Evolutionary conservation across 2,888 invertebrate genomes (phyloP).

Genomic region (Rhimphoctona megacephalus): DNA sequence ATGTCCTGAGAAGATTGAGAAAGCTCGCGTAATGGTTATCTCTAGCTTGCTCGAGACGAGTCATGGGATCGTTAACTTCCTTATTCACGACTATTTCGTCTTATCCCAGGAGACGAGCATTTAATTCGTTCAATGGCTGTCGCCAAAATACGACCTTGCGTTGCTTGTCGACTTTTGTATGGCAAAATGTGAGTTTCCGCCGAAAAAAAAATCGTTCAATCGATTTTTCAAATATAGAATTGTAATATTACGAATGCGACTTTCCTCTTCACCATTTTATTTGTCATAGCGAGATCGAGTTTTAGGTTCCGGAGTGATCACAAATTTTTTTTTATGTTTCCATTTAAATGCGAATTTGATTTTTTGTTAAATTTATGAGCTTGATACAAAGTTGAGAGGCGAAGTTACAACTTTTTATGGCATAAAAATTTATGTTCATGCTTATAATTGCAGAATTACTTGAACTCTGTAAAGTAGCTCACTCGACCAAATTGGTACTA

Average conservation of each 20-base stretch:
- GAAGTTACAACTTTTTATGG: neutral
- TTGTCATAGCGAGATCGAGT: neutral
- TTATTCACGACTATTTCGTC: slow-evolving; percentile 56
- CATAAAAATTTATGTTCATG: neutral
- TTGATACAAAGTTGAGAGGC: neutral
- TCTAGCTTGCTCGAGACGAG: slow-evolving; percentile 35
- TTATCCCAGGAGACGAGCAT: slow-evolving; percentile 27
- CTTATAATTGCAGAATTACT: neutral
- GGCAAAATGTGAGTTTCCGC: neutral
- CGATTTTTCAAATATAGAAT: neutral
- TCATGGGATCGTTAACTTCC: slow-evolving; percentile 58
- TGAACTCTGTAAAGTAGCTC: neutral
- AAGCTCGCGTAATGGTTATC: slow-evolving; percentile 52
- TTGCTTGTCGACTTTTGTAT: slow-evolving; percentile 10
- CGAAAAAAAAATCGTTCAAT: neutral
- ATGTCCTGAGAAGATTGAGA: slow-evolving; percentile 26
- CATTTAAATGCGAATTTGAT: neutral
- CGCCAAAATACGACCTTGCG: slow-evolving; percentile 17
- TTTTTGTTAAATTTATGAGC: neutral
- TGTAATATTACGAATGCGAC: neutral
- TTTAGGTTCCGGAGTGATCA: neutral
- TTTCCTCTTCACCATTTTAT: no score
- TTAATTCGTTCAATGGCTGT: slow-evolving; percentile 44
- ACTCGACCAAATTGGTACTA: neutral
- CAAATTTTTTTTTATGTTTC: neutral